A percentile compares a stretch with the other conserved stretches of the same genome.
phyloP scores from a whole-genome alignment of 2,797 vertebrate genomes.

The Aulostomus chinensis region DNA sequence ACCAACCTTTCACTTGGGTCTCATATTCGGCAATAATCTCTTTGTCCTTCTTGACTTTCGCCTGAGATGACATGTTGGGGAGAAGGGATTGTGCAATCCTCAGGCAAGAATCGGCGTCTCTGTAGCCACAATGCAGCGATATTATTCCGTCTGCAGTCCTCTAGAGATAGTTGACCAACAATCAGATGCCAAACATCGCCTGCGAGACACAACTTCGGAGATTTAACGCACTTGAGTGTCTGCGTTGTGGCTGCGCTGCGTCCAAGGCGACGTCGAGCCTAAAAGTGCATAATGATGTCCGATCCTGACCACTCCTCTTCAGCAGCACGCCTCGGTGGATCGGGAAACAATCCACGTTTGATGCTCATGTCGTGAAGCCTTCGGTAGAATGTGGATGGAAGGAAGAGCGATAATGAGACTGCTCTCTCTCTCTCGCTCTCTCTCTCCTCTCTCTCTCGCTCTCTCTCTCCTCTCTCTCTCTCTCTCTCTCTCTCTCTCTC shows the following conservation, averaged over 20 bases:
- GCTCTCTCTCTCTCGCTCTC: background rate
- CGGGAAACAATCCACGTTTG: constrained; percentile 35
- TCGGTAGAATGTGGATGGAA: no score
- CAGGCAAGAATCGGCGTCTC: constrained; percentile 57
- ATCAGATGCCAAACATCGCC: constrained; percentile 52
- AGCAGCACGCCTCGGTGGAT: constrained; percentile 25
- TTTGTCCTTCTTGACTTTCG: constrained; percentile 96
- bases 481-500: constrained; percentile 2
- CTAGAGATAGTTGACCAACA: constrained; percentile 38
- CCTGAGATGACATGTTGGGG: constrained; percentile 87
- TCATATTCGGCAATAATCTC: constrained; percentile 95
- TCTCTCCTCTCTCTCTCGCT: background rate
- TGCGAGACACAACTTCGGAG: constrained; percentile 51
- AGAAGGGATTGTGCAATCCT: constrained; percentile 59
- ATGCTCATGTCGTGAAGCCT: constrained; percentile 40
- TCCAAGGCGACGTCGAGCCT: constrained; percentile 55
- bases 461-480: constrained; percentile 14
- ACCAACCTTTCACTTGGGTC: constrained; percentile 93
- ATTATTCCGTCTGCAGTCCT: constrained; percentile 39
- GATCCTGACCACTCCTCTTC: constrained; percentile 52
- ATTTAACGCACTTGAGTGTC: constrained; percentile 56
- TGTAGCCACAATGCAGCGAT: constrained; percentile 51
- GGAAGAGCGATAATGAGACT: no score
- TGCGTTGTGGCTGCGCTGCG: constrained; percentile 40
- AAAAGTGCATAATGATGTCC: constrained; percentile 49